Evolutionary conservation across 2,888 invertebrate genomes (phyloP).

Genomic region (Lasioglossum figueresi): DNA sequence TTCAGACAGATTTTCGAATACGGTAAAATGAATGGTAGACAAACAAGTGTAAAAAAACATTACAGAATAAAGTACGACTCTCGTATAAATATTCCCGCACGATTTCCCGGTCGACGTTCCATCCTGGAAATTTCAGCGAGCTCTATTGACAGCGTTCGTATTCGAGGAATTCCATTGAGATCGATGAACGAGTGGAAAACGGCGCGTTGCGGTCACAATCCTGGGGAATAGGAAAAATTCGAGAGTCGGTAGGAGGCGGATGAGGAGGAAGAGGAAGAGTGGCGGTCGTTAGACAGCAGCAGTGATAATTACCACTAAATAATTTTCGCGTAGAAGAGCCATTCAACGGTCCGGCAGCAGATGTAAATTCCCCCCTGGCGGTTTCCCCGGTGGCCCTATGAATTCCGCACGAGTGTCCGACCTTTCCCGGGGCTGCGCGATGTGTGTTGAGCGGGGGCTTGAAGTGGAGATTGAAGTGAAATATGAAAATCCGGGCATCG

Average conservation of each 20-base stretch:
- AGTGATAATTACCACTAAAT: slow-evolving; percentile 82
- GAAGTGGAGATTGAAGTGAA: slow-evolving; percentile 82
- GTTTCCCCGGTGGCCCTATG: slow-evolving; percentile 72
- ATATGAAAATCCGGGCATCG: slow-evolving; percentile 78
- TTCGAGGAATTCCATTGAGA: not conserved
- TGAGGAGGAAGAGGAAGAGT: slow-evolving; percentile 25
- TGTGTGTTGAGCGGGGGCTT: slow-evolving; percentile 74
- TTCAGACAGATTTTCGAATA: not conserved
- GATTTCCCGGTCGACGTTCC: not conserved
- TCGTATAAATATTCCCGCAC: not conserved
- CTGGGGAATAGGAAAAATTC: not conserved
- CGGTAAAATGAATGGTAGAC: not conserved
- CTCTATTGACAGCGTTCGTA: not conserved
- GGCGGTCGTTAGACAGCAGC: slow-evolving; percentile 74
- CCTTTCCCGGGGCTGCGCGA: slow-evolving; percentile 72
- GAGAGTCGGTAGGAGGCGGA: slow-evolving; percentile 3
- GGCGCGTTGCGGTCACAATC: not conserved
- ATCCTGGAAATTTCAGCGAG: not conserved
- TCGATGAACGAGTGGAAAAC: slow-evolving; percentile 1
- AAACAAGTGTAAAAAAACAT: not conserved
- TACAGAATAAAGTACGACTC: not conserved
- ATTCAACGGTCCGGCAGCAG: slow-evolving; percentile 70
- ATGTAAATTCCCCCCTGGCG: slow-evolving; percentile 76
- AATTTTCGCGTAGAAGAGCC: slow-evolving; percentile 76
- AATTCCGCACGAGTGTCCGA: slow-evolving; percentile 81